phyloP scores from a whole-genome alignment of 2,113 vertebrate species.

The Ovibos moschatus region DNA sequence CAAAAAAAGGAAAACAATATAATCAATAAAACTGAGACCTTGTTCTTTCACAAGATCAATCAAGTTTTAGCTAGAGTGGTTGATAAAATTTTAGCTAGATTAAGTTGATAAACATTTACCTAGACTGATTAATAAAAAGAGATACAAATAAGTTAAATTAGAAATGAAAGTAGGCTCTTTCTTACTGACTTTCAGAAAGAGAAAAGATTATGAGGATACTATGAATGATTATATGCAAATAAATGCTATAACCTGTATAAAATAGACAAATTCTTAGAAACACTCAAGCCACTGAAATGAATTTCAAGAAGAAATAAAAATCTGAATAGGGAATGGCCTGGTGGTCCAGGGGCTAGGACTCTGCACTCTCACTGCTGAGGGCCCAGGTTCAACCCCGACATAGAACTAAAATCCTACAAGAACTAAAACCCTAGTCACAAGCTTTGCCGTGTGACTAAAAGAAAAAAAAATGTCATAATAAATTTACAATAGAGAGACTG shows the following conservation, averaged over 20 bases:
- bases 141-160: neutral
- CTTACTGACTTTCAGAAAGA: neutral
- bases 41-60: neutral
- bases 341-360: neutral
- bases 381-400: neutral
- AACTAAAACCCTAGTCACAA: neutral
- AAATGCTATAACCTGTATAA: neutral
- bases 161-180: neutral
- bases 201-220: neutral
- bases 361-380: neutral
- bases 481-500: neutral
- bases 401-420: neutral
- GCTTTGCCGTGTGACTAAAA: neutral
- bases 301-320: neutral
- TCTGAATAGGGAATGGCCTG: neutral
- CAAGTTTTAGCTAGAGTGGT: neutral
- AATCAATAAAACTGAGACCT: neutral
- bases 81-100: neutral
- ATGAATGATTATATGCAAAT: neutral
- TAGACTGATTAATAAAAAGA: neutral
- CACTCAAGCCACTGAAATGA: neutral
- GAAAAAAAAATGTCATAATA: neutral
- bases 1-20: neutral
- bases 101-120: neutral
- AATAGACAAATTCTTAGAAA: neutral